Base-by-base conservation (phyloP, 2,888 invertebrate genomes). In the Eilema sororculum region DNA sequence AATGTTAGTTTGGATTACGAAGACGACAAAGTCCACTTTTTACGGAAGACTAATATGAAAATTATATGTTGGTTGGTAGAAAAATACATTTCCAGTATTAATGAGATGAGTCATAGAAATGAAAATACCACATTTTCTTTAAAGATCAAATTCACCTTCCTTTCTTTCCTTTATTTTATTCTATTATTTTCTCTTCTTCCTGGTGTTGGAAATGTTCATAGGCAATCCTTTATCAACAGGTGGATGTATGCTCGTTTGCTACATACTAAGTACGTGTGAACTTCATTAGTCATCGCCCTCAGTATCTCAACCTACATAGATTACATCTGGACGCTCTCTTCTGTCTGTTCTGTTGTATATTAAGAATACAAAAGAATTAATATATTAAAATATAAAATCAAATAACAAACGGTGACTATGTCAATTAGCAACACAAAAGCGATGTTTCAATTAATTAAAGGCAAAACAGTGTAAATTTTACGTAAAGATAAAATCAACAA, bases 401-500 rank as follows among this genome's bases (percentile, higher is more conserved):
- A 63, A 59, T 71, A 63, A 67, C 30, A 52, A 64, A 72, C 64
- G 30, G 25, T 20, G 56, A 41, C 63, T 9, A 61, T 67, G 71
- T 67, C 72, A 80, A 82, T 82, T 80, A 78, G 65, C 22, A 28
- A 68, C 71, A 67, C 65, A 66, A 74, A 80, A 82, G 64, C 58
- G 65, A 58, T 69, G 64, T 68, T 62, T 63, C 69, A 74, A 74
- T 80, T 76, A 76, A 79, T 76, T 72, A 78, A 64, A 72, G 52
- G 72, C 61, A 73, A 78, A 77, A 78, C 72, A 76, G 77, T 70
- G 73, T 80, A 71, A 75, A 81, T 73, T 63, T 79, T 75, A 76
- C 74, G 78, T 78, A 84, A 81, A 75, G 78, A 84, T 86, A 86
- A 83, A 86, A 85, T 84, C 84, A 82, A 84, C 88, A 88, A 90